Conservation (phyloP, 1,140 invertebrate genomes). For the Temnothorax nylanderi region DNA sequence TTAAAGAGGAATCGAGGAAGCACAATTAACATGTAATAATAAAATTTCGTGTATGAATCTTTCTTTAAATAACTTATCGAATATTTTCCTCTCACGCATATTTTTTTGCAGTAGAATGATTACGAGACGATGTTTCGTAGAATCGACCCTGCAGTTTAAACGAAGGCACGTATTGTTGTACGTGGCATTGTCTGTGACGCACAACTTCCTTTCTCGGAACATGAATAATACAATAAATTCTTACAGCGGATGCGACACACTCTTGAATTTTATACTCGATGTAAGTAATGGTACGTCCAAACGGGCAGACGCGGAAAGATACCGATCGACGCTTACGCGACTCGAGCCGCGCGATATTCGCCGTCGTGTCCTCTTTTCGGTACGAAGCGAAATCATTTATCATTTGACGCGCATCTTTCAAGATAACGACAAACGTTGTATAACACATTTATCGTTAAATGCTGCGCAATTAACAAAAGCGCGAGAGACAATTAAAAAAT, state of each 20-base stretch:
- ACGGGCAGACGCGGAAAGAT: no score
- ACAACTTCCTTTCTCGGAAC: constrained; percentile 20
- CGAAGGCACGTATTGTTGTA: not conserved
- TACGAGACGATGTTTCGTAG: not conserved
- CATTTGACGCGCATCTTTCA: no score
- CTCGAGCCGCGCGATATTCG: no score
- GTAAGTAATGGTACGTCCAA: not conserved
- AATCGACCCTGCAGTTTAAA: not conserved
- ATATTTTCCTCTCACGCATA: not conserved
- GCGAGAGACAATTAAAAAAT: no score
- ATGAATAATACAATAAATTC: constrained; percentile 33
- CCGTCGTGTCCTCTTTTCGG: no score
- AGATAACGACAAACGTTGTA: no score
- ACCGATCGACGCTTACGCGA: no score
- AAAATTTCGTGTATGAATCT: not conserved
- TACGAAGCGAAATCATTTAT: no score
- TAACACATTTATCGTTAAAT: no score
- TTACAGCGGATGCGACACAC: constrained; percentile 1
- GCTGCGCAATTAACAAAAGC: no score
- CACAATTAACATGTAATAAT: not conserved
- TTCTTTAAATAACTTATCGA: not conserved
- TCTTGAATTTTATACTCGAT: not conserved
- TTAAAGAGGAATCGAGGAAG: not conserved
- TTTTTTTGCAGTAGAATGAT: not conserved
- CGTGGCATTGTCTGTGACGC: constrained; percentile 16